Conservation (phyloP, 2,113 vertebrate genomes). For the Suricata suricatta region DNA sequence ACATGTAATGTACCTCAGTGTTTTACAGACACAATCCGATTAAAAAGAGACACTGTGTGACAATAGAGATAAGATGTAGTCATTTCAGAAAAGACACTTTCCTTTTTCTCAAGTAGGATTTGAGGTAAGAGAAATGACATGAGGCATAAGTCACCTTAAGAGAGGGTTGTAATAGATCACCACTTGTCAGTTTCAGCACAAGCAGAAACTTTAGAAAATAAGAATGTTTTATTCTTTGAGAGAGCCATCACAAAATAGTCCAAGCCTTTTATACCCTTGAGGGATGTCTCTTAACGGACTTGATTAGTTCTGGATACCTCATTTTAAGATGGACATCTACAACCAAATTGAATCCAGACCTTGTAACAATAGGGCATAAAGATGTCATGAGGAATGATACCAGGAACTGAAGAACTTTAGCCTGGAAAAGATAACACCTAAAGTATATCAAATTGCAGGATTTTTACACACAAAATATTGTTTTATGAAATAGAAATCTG, state of each 20-base stretch:
- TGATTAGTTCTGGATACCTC: slow-evolving; percentile 26
- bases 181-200: slow-evolving; percentile 51
- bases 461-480: neutral
- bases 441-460: neutral
- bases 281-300: neutral
- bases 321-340: slow-evolving; percentile 46
- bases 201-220: slow-evolving; percentile 54
- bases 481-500: neutral
- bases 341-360: slow-evolving; percentile 17
- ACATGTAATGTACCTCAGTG: neutral
- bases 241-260: neutral
- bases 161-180: slow-evolving; percentile 59
- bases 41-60: slow-evolving; percentile 24
- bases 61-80: slow-evolving; percentile 54
- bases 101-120: slow-evolving; percentile 31
- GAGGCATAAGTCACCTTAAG: slow-evolving; percentile 64
- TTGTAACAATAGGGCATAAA: neutral
- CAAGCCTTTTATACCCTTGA: neutral
- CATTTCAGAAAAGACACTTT: slow-evolving; percentile 16
- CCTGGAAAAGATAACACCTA: neutral
- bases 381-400: neutral
- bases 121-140: slow-evolving; percentile 60
- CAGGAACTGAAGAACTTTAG: neutral
- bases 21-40: slow-evolving; percentile 26
- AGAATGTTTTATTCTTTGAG: slow-evolving; percentile 54